Base-by-base conservation (phyloP, 92 coral and sea anemone genomes). In the Siderastrea radians region DNA sequence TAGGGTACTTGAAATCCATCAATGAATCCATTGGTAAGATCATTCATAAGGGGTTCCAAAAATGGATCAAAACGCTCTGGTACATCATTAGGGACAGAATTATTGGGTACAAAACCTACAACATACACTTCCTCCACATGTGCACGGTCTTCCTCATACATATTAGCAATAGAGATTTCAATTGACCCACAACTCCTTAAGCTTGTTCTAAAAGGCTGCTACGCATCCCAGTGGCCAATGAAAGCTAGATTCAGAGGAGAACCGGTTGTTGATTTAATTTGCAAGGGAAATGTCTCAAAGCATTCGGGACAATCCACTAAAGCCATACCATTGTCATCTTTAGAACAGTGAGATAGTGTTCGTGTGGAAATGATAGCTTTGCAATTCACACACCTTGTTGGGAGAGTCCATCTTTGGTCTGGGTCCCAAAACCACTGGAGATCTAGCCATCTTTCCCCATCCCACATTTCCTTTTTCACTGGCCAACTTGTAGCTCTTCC, bases 351-450 rank as follows among this genome's bases (percentile, higher is more conserved):
- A 45, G 79, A 60, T 57, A 89, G 12, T 6, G 52, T 79, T 70
- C 85, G 74, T 68, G 82, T 84, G 19, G 91, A 86, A 85, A 89
- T 86, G 43, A 90, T 75, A 72, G 83, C 88, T 74, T 83, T 77
- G 70, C 93, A 90, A 63, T 52, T 26, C 47, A 63, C 78, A 49
- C 93, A 90, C n/a, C 83, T 73, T 77, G 92, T 76, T 57, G 95
- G 93, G 5, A 92, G 61, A 61, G 68, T 15, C 95, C 95, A 89
- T 44, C 45, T 68, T 38, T 82, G 55, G 71, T 86, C 61, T 46
- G 93, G 93, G 43, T 89, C 74, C 91, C 95, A 89, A 78, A 92
- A 92, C 91, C 95, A 89, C 43, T 90, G 89, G 26, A 90, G 91
- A 13, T 90, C 86, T 48, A 74, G 59, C 93, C 91, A 90, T 54